Percentiles rank a stretch among this genome's conserved stretches.
These are phyloP conservation scores for Rosalia funebris DNA, from an alignment of 2,888 invertebrate genomes.

Conservation along the genomic window DNA sequence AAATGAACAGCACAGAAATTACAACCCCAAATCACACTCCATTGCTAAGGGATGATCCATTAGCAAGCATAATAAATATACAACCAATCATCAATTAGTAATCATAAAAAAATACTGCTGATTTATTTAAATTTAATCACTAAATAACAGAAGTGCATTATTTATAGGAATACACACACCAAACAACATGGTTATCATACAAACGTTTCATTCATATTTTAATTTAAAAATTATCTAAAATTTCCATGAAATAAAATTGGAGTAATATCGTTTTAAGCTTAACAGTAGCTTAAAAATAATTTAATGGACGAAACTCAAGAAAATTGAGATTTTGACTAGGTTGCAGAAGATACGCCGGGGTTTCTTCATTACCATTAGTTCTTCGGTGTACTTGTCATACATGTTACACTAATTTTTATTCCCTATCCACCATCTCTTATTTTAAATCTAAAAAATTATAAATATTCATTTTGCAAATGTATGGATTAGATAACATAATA, in stretches of 20 bases:
- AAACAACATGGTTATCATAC: conserved; percentile 16
- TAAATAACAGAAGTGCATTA: conserved; percentile 20
- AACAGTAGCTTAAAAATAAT: conserved; percentile 30
- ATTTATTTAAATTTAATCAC: conserved; percentile 11
- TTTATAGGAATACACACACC: conserved; percentile 19
- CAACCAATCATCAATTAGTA: conserved; percentile 11
- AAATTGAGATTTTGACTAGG: conserved; percentile 39
- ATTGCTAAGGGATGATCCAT: too few relatives aligned
- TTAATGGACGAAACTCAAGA: conserved; percentile 36
- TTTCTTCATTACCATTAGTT: conserved; percentile 48
- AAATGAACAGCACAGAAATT: too few relatives aligned
- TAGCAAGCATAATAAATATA: background rate
- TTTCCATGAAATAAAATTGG: conserved; percentile 15
- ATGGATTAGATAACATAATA: conserved; percentile 17
- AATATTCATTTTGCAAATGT: background rate
- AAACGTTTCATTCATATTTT: conserved; percentile 2
- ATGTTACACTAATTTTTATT: conserved; percentile 41
- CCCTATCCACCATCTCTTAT: conserved; percentile 31
- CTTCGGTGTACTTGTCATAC: conserved; percentile 53
- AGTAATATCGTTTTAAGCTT: conserved; percentile 37
- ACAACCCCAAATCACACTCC: too few relatives aligned
- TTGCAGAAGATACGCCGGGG: conserved; percentile 33
- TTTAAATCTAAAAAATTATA: conserved; percentile 39
- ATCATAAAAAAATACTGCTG: conserved; percentile 9
- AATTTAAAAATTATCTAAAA: conserved; percentile 21